A percentile compares a stretch with the other conserved stretches of the same genome.
phyloP scores from a whole-genome alignment of 2,797 vertebrate genomes.

The Acanthopagrus latus region DNA sequence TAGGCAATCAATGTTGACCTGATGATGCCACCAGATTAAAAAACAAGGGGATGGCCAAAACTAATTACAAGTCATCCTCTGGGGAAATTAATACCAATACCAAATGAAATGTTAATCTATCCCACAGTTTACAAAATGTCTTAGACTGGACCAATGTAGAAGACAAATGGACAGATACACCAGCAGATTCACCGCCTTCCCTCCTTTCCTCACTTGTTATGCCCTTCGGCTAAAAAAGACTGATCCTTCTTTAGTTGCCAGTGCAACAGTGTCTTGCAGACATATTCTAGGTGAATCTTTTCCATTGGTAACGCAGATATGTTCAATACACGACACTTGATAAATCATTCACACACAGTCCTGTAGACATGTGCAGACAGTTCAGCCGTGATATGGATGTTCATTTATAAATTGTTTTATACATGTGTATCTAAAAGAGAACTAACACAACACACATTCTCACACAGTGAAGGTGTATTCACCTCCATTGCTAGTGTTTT shows the following conservation, averaged over 20 bases:
- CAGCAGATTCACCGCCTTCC: too few relatives aligned
- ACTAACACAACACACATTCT: neutral
- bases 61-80: neutral
- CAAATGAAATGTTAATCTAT: neutral
- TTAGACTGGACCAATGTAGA: neutral
- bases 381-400: neutral
- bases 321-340: neutral
- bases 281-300: too few relatives aligned
- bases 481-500: neutral
- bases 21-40: neutral
- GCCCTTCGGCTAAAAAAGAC: too few relatives aligned
- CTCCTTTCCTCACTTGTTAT: too few relatives aligned
- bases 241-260: neutral
- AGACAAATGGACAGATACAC: neutral
- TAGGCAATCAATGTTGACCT: too few relatives aligned
- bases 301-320: too few relatives aligned
- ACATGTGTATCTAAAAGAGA: neutral
- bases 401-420: neutral
- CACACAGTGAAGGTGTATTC: too few relatives aligned
- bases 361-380: neutral
- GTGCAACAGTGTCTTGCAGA: neutral
- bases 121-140: neutral
- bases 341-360: neutral
- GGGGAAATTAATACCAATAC: neutral
- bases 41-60: too few relatives aligned